Percentiles rank a stretch among this genome's conserved stretches.
Conservation (phyloP, 2,113 vertebrate species). For the Tapirus terrestris region DNA sequence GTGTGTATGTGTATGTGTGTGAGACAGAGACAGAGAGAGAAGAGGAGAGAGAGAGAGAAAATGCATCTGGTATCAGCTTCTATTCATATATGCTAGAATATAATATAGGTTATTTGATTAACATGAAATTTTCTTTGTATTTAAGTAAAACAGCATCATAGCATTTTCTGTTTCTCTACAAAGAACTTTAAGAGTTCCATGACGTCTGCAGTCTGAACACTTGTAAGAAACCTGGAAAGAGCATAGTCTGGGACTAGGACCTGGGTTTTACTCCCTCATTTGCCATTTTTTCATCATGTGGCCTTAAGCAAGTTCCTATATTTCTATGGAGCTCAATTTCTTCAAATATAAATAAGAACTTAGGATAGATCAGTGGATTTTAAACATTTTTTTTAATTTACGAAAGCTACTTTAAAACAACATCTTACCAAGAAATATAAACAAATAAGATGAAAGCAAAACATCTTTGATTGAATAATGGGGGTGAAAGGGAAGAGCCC, state of each 20-base stretch:
- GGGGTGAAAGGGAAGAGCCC: neutral
- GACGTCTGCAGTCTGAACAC: neutral
- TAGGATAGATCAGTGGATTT: neutral
- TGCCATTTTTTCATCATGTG: neutral
- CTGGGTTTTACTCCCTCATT: neutral
- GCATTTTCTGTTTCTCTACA: neutral
- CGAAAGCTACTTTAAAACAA: neutral
- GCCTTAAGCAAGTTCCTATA: neutral
- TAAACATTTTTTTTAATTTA: neutral
- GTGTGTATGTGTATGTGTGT: neutral
- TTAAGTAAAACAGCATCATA: neutral
- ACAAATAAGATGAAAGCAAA: constrained; percentile 20
- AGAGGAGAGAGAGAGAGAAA: neutral
- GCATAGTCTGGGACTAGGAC: neutral
- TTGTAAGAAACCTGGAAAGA: neutral
- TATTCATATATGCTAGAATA: neutral
- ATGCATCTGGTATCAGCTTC: neutral
- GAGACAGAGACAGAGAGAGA: no score
- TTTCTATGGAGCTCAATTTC: neutral
- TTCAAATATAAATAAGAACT: neutral
- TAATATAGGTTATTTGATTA: neutral
- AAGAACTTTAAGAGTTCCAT: neutral
- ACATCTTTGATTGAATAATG: neutral
- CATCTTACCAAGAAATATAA: neutral
- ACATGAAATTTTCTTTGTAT: neutral